phyloP scores from a whole-genome alignment of 1,140 invertebrate genomes.

The Drosophila suzukii region DNA sequence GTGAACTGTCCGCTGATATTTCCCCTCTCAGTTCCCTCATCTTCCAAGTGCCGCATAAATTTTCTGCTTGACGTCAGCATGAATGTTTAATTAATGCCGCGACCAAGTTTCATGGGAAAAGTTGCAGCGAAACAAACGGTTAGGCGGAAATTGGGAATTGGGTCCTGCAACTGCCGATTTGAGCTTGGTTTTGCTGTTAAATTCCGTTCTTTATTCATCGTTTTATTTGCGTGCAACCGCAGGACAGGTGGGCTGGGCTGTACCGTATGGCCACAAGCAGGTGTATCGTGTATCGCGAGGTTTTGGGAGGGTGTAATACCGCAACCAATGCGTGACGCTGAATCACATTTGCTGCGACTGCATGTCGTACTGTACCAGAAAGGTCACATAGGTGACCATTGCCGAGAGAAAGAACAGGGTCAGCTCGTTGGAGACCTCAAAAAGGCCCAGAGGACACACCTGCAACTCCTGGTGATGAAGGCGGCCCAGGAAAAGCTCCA shows the following conservation, averaged over 20 bases:
- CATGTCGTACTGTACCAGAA: conserved; percentile 53
- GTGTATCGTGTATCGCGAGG: conserved; percentile 21
- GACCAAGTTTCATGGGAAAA: conserved; percentile 74
- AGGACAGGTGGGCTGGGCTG: conserved; percentile 58
- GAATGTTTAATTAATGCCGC: conserved; percentile 75
- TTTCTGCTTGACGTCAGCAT: conserved; percentile 69
- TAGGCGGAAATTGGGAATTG: conserved; percentile 69
- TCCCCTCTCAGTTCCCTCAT: not conserved
- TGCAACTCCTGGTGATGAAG: conserved; percentile 47
- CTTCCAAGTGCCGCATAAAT: conserved; percentile 57
- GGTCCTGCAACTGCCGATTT: conserved; percentile 61
- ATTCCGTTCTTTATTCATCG: conserved; percentile 33
- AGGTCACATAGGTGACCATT: conserved; percentile 66
- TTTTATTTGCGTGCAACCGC: conserved; percentile 55
- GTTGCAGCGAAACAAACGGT: conserved; percentile 65
- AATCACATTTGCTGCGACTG: conserved; percentile 45
- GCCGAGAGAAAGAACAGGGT: conserved; percentile 62
- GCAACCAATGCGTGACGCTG: conserved; percentile 62
- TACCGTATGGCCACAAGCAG: conserved; percentile 7
- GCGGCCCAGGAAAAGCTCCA: conserved; percentile 59
- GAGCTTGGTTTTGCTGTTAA: not conserved
- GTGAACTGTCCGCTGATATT: conserved; percentile 57
- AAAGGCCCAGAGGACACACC: conserved; percentile 57
- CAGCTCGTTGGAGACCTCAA: conserved; percentile 69
- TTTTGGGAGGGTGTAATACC: conserved; percentile 17